Evolutionary conservation across 2,888 invertebrate genomes (phyloP), one percentile per base, ranked within the genome.

Genomic region (Deroplatys truncata): DNA sequence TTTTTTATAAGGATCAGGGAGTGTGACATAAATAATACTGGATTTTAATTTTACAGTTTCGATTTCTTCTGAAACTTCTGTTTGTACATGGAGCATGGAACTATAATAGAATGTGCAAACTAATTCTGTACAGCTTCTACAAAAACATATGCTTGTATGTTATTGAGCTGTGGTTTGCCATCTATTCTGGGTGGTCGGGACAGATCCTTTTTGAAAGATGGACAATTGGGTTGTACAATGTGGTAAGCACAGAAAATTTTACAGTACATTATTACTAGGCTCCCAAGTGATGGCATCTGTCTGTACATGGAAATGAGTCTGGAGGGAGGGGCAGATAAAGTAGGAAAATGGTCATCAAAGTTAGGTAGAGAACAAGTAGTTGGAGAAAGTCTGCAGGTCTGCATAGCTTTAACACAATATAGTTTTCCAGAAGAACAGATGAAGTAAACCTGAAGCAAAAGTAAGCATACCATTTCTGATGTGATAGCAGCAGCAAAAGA

Each of bases 61-160:
- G 98, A 56, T 99, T 97, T 94, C 95, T 99, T 89, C 95, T 97
- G 92, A 96, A 98, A 89, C 94, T 99, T 90, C 94, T 99, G 90
- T 95, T 99, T 92, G 99, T 99, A 86, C 99, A 99, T 94, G 99
- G 99, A 89, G 98, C 99, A 28, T 99, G 99, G 99, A 99, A 99
- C 94, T 99, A 99, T 94, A 97, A 97, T 90, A 96, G 99, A 92
- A 98, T 99, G 95, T 98, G 98, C 94, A 99, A 99, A 94, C 95
- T 99, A 89, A 99, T 99, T 92, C 95, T 99, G 90, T 99, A 99
- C 95, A 99, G 98, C 92, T 99, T 99, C 95, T 99, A 99, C 95
- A 99, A 99, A 94, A 99, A 99, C 94, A 99, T 99, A 92, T 99
- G 99, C 93, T 95, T 99, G 31, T 99, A 99, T 94, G 98, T 99